Percentiles rank a stretch among this genome's conserved stretches.
These are phyloP conservation scores for Eueides isabella DNA, from an alignment of 1,140 invertebrate species.

Conservation along the genomic window DNA sequence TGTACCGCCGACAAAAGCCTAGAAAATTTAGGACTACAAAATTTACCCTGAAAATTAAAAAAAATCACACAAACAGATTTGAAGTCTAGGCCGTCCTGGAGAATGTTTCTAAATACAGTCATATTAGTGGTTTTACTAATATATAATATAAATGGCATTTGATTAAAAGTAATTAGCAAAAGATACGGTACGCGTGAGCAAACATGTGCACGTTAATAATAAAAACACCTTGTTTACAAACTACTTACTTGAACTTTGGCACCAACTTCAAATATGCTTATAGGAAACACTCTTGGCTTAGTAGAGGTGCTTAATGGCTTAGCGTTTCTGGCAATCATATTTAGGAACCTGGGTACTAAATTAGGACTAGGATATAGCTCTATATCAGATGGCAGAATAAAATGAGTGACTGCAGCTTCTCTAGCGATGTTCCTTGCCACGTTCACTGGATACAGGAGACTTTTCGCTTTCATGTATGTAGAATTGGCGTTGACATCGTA, in stretches of 20 bases:
- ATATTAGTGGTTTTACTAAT: no score
- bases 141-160: no score
- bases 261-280: constrained; percentile 93
- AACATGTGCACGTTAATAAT: neutral
- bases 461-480: constrained; percentile 91
- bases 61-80: no score
- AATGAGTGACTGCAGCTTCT: constrained; percentile 91
- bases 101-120: no score
- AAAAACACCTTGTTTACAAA: neutral
- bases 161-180: neutral
- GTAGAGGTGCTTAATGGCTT: constrained; percentile 84
- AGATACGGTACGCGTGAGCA: no score
- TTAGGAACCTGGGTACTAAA: constrained; percentile 88
- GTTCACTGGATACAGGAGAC: constrained; percentile 93
- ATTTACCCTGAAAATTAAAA: no score
- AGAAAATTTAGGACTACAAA: no score
- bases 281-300: constrained; percentile 90
- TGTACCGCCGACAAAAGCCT: no score
- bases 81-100: no score
- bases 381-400: constrained; percentile 93
- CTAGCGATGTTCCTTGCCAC: constrained; percentile 93
- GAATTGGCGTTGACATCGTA: constrained; percentile 85
- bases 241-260: constrained; percentile 83
- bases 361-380: constrained; percentile 85
- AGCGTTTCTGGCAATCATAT: constrained; percentile 90